Percentiles rank a stretch among this genome's conserved stretches.
These are phyloP conservation scores for Drosophila barbarae DNA, from an alignment of 2,888 invertebrate genomes.

Conservation along the genomic window DNA sequence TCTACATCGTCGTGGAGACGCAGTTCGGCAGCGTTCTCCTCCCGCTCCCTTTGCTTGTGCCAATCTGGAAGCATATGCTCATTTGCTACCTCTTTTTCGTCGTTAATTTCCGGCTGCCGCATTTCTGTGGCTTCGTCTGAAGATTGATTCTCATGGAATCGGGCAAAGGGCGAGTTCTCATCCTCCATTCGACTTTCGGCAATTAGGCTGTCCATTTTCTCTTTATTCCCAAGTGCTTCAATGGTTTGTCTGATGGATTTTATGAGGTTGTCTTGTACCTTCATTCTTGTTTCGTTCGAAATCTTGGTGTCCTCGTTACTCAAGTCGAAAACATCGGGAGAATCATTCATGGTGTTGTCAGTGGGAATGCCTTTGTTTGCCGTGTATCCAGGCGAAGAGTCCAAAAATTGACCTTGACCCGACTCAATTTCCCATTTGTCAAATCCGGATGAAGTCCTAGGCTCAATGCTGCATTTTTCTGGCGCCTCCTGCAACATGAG, in stretches of 20 bases:
- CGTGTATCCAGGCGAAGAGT: not conserved
- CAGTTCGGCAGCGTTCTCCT: not conserved
- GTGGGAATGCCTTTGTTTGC: not conserved
- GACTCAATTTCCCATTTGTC: not conserved
- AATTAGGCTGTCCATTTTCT: conserved; percentile 5
- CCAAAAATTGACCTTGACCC: not conserved
- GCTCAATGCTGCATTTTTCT: not conserved
- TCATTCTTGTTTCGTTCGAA: not conserved
- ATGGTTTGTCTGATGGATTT: conserved; percentile 19
- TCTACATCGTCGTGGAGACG: conserved; percentile 5
- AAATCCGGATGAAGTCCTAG: not conserved
- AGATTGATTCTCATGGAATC: not conserved
- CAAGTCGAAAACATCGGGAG: conserved; percentile 17
- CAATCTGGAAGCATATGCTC: not conserved
- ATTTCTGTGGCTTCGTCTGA: conserved; percentile 2
- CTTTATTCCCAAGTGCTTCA: conserved; percentile 2
- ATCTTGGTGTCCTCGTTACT: not conserved
- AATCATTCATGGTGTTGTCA: not conserved
- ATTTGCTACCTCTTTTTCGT: not conserved
- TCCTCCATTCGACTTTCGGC: not conserved
- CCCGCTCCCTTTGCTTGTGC: not conserved
- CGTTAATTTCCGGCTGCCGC: not conserved
- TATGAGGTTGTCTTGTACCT: conserved; percentile 12
- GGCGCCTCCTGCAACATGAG: conserved; percentile 23
- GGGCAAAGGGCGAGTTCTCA: not conserved